phyloP scores from a whole-genome alignment of 2,888 invertebrate species.

The Harpalus rufipes region DNA sequence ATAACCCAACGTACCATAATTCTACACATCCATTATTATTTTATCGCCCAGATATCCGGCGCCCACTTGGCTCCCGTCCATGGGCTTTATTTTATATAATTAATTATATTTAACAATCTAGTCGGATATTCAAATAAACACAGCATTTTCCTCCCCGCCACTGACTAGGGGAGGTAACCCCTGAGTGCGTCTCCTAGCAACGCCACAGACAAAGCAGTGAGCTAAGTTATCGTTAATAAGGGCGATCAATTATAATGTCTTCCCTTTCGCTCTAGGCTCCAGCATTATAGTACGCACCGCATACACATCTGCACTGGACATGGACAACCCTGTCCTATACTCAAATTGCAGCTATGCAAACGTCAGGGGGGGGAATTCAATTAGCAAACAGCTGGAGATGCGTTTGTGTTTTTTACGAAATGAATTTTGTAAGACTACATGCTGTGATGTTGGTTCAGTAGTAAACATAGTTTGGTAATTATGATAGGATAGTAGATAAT shows the following conservation, averaged over 20 bases:
- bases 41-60: no score
- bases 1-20: no score
- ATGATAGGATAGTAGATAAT: background rate
- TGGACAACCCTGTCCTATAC: background rate
- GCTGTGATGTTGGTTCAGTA: background rate
- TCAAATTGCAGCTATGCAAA: slow-evolving; percentile 37
- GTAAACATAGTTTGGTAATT: background rate
- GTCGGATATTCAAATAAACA: background rate
- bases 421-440: background rate
- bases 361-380: slow-evolving; percentile 18
- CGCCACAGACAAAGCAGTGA: slow-evolving; percentile 75
- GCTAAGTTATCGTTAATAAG: slow-evolving; percentile 78
- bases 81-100: no score
- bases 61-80: no score
- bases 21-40: no score
- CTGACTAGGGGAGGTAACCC: slow-evolving; percentile 8
- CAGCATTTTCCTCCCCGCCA: background rate
- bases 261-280: slow-evolving; percentile 52
- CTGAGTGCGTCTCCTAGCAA: slow-evolving; percentile 74
- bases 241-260: slow-evolving; percentile 77
- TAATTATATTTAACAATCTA: no score
- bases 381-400: slow-evolving; percentile 1
- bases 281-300: slow-evolving; percentile 38
- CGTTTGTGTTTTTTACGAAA: background rate
- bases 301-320: slow-evolving; percentile 52